Evolutionary conservation across 30 jellyfish, hydroid and myxozoan species (phyloP), one percentile per base, ranked within the genome.

Genomic region (Phacellophora camtschatica): DNA sequence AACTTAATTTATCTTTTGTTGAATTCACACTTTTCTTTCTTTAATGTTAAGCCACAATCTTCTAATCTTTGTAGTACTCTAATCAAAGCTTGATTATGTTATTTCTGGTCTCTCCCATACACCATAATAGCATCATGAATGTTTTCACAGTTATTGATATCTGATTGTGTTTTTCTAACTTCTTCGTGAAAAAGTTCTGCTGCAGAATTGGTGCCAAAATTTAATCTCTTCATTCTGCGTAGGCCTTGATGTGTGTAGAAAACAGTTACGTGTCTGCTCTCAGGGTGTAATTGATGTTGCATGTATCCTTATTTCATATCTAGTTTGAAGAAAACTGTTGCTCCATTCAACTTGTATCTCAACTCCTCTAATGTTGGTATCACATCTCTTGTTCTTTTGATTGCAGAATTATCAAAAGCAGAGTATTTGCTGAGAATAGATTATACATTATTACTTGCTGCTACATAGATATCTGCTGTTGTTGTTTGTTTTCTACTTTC

Each of bases 181-280:
- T 74, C 88, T 36, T 81, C 88, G 67, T 81, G 78, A 66, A 81
- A 81, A 34, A 81, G 39, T 43, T 81, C 82, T 37, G 88, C 66
- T 19, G 93, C 93, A 20, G 93, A 49, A 58, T 79, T 66, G 91
- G 57, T 81, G 65, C 88, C 87, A 51, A 81, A 81, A 42, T 45
- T 81, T 43, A 81, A 43, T 36, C 93, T 49, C 32, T 24, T 81
- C 46, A 41, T 28, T 45, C 66, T 30, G 45, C 93, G 78, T 49
- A 81, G 88, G 76, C 93, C 93, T 69, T 55, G 68, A 62, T 81
- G 93, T 19, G 93, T 81, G 78, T 66, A 81, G 85, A 71, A 71
- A 37, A 55, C 42, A 6, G 90, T 62, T 12, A 68, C 36, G 35
- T 45, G 89, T 66, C 93, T 37, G 81, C 90, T 18, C 9, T 64